Evolutionary conservation across 2,888 invertebrate species (phyloP).

Genomic region (Lasioglossum zephyrum): DNA sequence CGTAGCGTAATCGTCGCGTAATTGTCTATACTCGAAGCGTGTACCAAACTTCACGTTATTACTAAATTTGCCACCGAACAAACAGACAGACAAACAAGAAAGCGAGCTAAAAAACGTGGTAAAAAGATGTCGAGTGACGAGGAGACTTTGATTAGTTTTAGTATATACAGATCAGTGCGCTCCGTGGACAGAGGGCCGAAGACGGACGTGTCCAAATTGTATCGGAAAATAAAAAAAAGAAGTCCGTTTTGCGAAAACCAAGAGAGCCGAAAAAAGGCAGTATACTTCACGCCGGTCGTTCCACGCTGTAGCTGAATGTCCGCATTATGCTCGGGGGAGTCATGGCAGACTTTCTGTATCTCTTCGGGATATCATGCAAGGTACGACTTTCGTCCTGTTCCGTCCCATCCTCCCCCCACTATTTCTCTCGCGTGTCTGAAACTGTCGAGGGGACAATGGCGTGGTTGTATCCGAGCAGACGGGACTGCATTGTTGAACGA

Average conservation of each 20-base stretch:
- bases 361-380: conserved; percentile 51
- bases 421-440: conserved; percentile 48
- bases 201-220: background rate
- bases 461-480: conserved; percentile 58
- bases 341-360: conserved; percentile 55
- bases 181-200: too few relatives aligned
- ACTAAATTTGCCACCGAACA: too few relatives aligned
- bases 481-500: conserved; percentile 53
- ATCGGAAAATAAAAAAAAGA: background rate
- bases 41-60: too few relatives aligned
- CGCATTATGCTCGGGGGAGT: conserved; percentile 46
- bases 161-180: too few relatives aligned
- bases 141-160: too few relatives aligned
- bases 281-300: conserved; percentile 20
- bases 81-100: too few relatives aligned
- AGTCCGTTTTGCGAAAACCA: conserved; percentile 3
- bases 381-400: conserved; percentile 28
- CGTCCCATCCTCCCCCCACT: conserved; percentile 16
- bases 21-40: too few relatives aligned
- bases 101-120: too few relatives aligned
- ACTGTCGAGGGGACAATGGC: conserved; percentile 59
- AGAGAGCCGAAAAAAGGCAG: conserved; percentile 17
- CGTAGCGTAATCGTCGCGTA: too few relatives aligned
- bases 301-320: conserved; percentile 43
- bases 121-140: too few relatives aligned